These are phyloP conservation scores for Etheostoma spectabile DNA, from an alignment of 2,113 vertebrate species.

Conservation along the genomic window DNA sequence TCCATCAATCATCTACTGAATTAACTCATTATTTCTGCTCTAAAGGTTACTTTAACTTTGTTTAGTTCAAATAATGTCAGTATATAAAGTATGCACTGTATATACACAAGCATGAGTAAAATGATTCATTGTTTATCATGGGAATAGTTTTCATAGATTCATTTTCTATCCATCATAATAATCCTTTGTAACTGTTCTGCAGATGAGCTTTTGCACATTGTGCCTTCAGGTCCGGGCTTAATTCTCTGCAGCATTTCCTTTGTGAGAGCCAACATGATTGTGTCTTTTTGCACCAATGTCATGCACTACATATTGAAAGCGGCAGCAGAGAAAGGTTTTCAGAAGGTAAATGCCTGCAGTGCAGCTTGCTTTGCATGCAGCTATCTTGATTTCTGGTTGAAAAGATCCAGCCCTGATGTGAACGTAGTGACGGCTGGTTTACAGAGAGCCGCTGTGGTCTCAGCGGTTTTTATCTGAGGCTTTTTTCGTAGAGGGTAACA, in stretches of 20 bases:
- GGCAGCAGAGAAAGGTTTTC: constrained; percentile 13
- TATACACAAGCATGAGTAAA: too few species aligned
- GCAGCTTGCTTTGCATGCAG: constrained; percentile 39
- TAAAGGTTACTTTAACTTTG: too few species aligned
- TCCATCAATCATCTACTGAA: too few species aligned
- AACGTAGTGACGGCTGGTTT: constrained; percentile 41
- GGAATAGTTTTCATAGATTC: too few species aligned
- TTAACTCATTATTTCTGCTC: too few species aligned
- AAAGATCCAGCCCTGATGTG: constrained; percentile 36
- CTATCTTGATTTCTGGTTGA: constrained; percentile 37
- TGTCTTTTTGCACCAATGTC: constrained; percentile 16
- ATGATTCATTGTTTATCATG: too few species aligned
- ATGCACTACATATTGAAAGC: background rate
- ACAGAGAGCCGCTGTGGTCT: constrained; percentile 38
- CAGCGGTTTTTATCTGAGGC: constrained; percentile 29
- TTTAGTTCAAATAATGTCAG: too few species aligned
- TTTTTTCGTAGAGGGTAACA: constrained; percentile 20
- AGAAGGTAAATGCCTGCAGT: constrained; percentile 8
- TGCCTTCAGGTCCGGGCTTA: background rate
- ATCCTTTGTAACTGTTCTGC: constrained; percentile 47
- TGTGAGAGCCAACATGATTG: background rate
- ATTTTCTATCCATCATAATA: background rate
- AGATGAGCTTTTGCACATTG: constrained; percentile 9
- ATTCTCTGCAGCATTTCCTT: background rate
- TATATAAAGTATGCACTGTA: too few species aligned